Evolutionary conservation across 2,113 vertebrate genomes (phyloP).

Genomic region (Calyptommatus sinebrachiatus): DNA sequence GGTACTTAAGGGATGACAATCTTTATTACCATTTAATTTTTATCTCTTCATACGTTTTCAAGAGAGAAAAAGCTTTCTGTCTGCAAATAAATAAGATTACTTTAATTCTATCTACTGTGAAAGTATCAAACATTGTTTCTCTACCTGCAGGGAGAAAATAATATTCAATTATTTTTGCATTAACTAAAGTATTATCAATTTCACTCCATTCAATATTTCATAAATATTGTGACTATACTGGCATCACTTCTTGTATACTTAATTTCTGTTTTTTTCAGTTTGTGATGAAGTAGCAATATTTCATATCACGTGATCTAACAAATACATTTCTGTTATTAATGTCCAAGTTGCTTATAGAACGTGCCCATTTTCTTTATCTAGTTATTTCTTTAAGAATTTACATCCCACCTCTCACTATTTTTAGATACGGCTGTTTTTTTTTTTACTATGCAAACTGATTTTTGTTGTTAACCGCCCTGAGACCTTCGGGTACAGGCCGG

Average conservation of each 20-base stretch:
- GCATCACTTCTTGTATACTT: slow-evolving; percentile 5
- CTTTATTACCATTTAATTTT: slow-evolving; percentile 59
- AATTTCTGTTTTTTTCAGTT: slow-evolving; percentile 23
- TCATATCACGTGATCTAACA: not conserved
- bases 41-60: slow-evolving; percentile 57
- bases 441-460: no score
- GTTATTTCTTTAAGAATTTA: no score
- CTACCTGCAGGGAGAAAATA: slow-evolving; percentile 21
- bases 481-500: no score
- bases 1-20: slow-evolving; percentile 53
- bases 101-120: slow-evolving; percentile 44
- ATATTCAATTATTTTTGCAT: not conserved
- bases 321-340: not conserved
- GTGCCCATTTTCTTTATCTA: not conserved
- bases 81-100: slow-evolving; percentile 60
- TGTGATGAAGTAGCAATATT: not conserved
- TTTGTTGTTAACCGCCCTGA: no score
- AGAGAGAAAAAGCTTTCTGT: slow-evolving; percentile 37
- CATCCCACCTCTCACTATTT: no score
- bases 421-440: no score
- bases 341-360: not conserved
- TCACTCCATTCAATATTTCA: slow-evolving; percentile 1
- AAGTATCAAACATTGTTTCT: slow-evolving; percentile 32
- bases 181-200: not conserved
- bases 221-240: not conserved